Conservation (phyloP, 2,888 invertebrate genomes). For the Diplolepis rosae region DNA sequence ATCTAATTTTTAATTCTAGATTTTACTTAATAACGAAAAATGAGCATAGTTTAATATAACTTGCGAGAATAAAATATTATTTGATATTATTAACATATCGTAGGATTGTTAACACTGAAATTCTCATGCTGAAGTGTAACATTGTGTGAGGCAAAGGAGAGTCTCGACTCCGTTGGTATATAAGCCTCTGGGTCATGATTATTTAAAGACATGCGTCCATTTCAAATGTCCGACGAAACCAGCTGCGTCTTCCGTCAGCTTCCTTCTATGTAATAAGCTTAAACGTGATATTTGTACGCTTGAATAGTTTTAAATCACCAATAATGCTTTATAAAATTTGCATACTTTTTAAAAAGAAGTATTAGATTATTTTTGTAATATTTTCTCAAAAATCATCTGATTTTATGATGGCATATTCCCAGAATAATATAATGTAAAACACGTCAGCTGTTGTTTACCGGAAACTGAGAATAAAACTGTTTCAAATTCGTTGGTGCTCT, state of each 20-base stretch:
- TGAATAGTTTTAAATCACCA: not conserved
- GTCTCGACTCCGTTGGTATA: slow-evolving; percentile 53
- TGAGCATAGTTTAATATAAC: not conserved
- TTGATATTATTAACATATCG: not conserved
- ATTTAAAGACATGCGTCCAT: slow-evolving; percentile 73
- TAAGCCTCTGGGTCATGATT: slow-evolving; percentile 73
- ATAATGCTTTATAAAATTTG: not conserved
- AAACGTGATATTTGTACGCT: not conserved
- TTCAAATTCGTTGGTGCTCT: not conserved
- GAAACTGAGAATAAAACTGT: not conserved
- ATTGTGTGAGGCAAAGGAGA: slow-evolving; percentile 49
- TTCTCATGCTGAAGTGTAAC: not conserved
- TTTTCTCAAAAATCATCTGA: not conserved
- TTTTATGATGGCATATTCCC: not conserved
- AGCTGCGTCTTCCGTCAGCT: slow-evolving; percentile 68
- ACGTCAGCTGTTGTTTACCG: not conserved
- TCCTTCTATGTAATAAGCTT: slow-evolving; percentile 44
- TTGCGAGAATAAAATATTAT: not conserved
- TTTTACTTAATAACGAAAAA: not conserved
- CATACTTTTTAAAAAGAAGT: not conserved
- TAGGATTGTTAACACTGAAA: not conserved
- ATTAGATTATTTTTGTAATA: not conserved
- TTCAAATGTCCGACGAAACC: slow-evolving; percentile 69
- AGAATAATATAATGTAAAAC: not conserved
- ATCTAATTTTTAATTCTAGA: not conserved